Base-by-base conservation (phyloP, 2,113 vertebrate genomes). In the Agapornis roseicollis region DNA sequence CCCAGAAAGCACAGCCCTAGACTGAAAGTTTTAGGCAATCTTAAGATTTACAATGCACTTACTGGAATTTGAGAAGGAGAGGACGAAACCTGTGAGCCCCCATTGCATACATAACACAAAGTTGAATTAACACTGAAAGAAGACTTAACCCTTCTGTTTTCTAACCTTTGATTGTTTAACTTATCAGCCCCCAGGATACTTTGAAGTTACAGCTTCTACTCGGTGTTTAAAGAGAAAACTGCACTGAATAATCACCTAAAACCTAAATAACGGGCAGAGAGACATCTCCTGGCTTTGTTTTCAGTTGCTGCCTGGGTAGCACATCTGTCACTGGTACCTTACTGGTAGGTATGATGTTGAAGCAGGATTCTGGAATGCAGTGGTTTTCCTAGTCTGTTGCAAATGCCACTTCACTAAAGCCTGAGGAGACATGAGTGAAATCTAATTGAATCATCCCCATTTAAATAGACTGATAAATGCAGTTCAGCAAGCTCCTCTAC, bases 301-400 rank as follows among this genome's bases (percentile, higher is more conserved):
- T 29, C 41, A 46, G 4, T 13, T 41, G 28, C 73, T 87, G 83
- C 70, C 3, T 20, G 41, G 14, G 14, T 66, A 61, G 41, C 35
- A 42, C 35, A 29, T 74, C 56, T 58, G 56, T 18, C 33, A 61
- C 33, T 1, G 0, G 14, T 66, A 29, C 52, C 25, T 53, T 50
- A 33, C 41, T 0, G 0, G 56, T 60, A 42, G 33, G 64, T 44
- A 31, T 0, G 0, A 47, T 0, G 7, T 23, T 1, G 39, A 71
- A 92, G 64, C 17, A 53, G 41, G 65, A 65, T 72, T 69, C 24
- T 39, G 63, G 33, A 31, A 60, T 17, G 65, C 25, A n/a, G 71
- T 42, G 73, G 3, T 76, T 96, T 89, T 61, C 70, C 52, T 49
- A 65, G 41, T 68, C 37, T 6, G 2, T 47, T 70, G 61, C n/a